These are phyloP conservation scores for Pseudomyrmex dendroicus DNA, from an alignment of 1,140 invertebrate species.

Conservation along the genomic window DNA sequence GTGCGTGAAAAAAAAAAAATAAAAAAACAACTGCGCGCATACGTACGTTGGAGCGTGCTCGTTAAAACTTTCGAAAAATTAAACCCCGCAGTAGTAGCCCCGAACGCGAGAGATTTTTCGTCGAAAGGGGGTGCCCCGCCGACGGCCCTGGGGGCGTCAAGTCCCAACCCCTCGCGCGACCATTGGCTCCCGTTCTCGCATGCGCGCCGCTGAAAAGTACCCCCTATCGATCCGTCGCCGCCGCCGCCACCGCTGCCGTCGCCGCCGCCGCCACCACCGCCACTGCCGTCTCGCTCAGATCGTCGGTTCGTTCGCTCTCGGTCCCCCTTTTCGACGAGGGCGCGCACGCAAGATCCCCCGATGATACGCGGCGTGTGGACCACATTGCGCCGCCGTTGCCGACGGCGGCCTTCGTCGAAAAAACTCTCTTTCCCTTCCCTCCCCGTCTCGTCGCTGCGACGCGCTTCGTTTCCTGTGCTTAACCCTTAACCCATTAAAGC, in stretches of 20 bases:
- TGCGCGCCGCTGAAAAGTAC: conserved; percentile 63
- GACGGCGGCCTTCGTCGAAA: conserved; percentile 26
- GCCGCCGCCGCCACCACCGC: conserved; percentile 23
- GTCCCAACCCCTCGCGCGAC: conserved; percentile 66
- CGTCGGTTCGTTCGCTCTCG: conserved; percentile 13
- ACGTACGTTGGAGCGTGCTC: conserved; percentile 1
- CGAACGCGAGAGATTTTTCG: conserved; percentile 51
- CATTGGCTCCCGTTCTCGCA: conserved; percentile 68
- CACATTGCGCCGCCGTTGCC: conserved; percentile 64
- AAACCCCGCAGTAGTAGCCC: neutral
- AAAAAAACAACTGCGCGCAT: neutral
- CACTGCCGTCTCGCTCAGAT: neutral
- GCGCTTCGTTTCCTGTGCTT: conserved; percentile 26
- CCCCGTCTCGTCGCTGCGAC: conserved; percentile 5
- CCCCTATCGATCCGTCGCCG: conserved; percentile 70
- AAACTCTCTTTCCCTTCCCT: neutral
- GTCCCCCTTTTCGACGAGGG: conserved; percentile 33
- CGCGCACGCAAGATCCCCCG: conserved; percentile 79
- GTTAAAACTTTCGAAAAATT: conserved; percentile 52
- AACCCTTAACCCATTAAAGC: conserved; percentile 51
- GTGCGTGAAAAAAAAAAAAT: neutral
- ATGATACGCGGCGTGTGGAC: conserved; percentile 74
- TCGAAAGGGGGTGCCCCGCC: conserved; percentile 47
- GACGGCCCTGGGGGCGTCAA: conserved; percentile 80
- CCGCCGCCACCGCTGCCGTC: conserved; percentile 22